These are phyloP conservation scores for Drosophila pruinosa DNA, from an alignment of 1,140 invertebrate genomes.

Conservation along the genomic window DNA sequence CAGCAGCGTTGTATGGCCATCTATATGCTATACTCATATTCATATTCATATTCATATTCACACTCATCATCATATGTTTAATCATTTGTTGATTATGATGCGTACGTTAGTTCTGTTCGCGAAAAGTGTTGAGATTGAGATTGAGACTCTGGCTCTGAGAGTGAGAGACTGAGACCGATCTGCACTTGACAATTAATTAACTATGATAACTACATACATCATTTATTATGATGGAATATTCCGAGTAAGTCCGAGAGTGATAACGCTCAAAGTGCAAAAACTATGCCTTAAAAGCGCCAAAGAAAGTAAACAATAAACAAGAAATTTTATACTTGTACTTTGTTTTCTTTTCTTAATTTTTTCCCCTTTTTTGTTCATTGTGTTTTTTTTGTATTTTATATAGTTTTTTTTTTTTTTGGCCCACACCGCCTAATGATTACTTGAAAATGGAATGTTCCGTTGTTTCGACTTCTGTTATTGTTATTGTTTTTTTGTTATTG, in stretches of 20 bases:
- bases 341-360: constrained; percentile 25
- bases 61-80: constrained; percentile 37
- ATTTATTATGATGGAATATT: constrained; percentile 70
- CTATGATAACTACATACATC: constrained; percentile 68
- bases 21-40: constrained; percentile 17
- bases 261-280: constrained; percentile 47
- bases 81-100: constrained; percentile 29
- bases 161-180: constrained; percentile 15
- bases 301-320: constrained; percentile 50
- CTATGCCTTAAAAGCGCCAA: not conserved
- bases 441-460: constrained; percentile 64
- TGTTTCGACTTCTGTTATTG: constrained; percentile 56
- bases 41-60: not conserved
- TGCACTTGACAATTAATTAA: constrained; percentile 43
- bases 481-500: constrained; percentile 37
- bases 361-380: constrained; percentile 3
- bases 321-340: constrained; percentile 31
- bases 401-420: constrained; percentile 15
- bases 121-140: constrained; percentile 48
- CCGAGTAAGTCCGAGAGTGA: constrained; percentile 42
- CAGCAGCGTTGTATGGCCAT: not conserved
- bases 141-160: not conserved
- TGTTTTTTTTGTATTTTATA: not conserved
- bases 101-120: not conserved
- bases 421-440: constrained; percentile 48